Conservation (phyloP, 2,888 invertebrate genomes). For the Eupithecia tripunctaria region DNA sequence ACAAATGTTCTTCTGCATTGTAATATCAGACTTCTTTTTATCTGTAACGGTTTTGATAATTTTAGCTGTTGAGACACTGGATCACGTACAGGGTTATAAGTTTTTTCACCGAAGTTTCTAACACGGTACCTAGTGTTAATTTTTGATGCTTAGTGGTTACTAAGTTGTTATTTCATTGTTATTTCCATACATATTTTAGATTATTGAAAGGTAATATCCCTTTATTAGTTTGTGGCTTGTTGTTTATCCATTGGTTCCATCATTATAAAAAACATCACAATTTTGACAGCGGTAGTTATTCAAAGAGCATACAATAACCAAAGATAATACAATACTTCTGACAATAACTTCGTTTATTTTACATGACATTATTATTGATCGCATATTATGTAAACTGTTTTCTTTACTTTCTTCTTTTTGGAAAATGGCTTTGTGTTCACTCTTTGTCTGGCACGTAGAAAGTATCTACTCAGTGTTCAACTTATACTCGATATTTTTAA, state of each 20-base stretch:
- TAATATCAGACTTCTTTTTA: constrained; percentile 12
- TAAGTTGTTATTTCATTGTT: neutral
- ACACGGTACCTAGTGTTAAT: neutral
- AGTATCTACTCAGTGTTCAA: too few species aligned
- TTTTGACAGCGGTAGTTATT: neutral
- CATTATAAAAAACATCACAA: neutral
- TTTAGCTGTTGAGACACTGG: neutral
- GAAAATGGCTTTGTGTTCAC: too few species aligned
- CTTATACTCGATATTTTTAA: too few species aligned
- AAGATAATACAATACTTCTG: too few species aligned
- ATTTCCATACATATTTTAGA: neutral
- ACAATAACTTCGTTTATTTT: too few species aligned
- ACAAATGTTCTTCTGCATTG: neutral
- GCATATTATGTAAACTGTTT: too few species aligned
- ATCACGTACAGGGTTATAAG: neutral
- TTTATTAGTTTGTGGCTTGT: too few species aligned
- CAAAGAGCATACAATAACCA: too few species aligned
- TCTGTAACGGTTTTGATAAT: neutral
- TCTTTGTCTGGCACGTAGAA: too few species aligned
- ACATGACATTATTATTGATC: too few species aligned
- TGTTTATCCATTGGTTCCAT: neutral
- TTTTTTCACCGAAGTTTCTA: neutral
- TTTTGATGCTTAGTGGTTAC: neutral
- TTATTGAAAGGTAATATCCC: too few species aligned
- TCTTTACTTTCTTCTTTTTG: too few species aligned